Base-by-base conservation (phyloP, 1,140 invertebrate genomes). In the Temnothorax longispinosus region DNA sequence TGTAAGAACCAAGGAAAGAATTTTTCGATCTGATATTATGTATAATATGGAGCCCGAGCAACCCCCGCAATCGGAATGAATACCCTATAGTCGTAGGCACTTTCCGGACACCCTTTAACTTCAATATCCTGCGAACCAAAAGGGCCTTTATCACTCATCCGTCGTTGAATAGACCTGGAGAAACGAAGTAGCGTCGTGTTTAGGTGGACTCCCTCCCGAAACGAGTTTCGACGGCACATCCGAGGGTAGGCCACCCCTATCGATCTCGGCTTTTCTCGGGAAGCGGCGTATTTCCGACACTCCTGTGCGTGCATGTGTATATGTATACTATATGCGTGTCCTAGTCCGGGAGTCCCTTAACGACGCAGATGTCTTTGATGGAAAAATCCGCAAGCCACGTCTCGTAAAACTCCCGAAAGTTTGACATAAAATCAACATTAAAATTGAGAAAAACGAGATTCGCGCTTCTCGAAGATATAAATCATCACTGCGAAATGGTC, bases 191-290 rank as follows among this genome's bases (percentile, higher is more conserved):
- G 65, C 21, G 50, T 27, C 41, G 44, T 15, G 11, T 50, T 6
- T 38, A 47, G 18, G 18, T 74, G 56, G 54, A 84, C 80, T 54
- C 80, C 54, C 41, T 50, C 15, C 41, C 27, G 18, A 82, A 82
- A 82, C 11, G 80, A 82, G 52, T 72, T 58, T 67, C 52, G 27
- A 60, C 56, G 41, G 27, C 11, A 15, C 32, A 60, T 74, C 52
- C 69, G 54, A 64, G 80, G 80, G 69, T 74, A 21, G 32, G 21
- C 64, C 77, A 62, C 21, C 65, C 67, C 27, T 84, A 84, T 84
- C 80, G 80, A 84, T 84, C 54, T 74, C 41, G 41, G 54, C 10
- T 60, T 15, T 27, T 15, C 27, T 21, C 54, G 32, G 58, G 41
- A 82, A 84, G 18, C 13, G 18, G 13, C 54, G 44, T 3, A 60